These are phyloP conservation scores for Pyrocoelia pectoralis DNA, from an alignment of 2,888 invertebrate genomes.

Conservation along the genomic window DNA sequence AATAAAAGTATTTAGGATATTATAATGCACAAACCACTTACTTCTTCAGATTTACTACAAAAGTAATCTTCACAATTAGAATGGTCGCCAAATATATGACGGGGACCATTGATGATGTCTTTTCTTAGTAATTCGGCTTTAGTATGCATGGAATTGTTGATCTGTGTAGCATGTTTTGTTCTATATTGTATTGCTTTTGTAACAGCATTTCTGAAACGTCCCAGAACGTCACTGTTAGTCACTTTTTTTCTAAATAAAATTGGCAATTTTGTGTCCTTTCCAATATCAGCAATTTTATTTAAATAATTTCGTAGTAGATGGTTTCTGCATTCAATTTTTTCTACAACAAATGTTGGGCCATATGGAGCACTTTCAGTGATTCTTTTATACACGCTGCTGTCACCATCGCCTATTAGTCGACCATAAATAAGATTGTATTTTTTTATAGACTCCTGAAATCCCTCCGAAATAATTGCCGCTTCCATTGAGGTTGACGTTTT, in stretches of 20 bases:
- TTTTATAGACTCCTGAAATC: conserved; percentile 26
- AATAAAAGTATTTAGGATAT: not conserved
- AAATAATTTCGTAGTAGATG: not conserved
- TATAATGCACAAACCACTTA: not conserved
- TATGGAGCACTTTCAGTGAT: conserved; percentile 15
- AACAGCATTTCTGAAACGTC: not conserved
- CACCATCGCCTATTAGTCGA: conserved; percentile 21
- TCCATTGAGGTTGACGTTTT: conserved; percentile 34
- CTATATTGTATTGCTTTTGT: not conserved
- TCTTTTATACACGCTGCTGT: no score
- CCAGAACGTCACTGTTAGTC: conserved; percentile 3
- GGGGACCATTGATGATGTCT: not conserved
- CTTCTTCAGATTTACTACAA: not conserved
- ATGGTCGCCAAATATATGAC: conserved; percentile 9
- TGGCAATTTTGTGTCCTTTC: conserved; percentile 1
- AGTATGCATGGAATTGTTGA: no score
- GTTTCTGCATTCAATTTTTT: no score
- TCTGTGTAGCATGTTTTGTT: not conserved
- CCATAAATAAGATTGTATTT: conserved; percentile 26
- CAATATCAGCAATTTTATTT: conserved; percentile 4
- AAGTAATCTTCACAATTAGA: conserved; percentile 1
- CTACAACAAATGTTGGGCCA: conserved; percentile 1
- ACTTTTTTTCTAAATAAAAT: not conserved
- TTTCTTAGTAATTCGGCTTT: not conserved
- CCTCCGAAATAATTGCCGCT: conserved; percentile 28